phyloP scores from a whole-genome alignment of 2,113 vertebrate genomes.

The Marmota monax region DNA sequence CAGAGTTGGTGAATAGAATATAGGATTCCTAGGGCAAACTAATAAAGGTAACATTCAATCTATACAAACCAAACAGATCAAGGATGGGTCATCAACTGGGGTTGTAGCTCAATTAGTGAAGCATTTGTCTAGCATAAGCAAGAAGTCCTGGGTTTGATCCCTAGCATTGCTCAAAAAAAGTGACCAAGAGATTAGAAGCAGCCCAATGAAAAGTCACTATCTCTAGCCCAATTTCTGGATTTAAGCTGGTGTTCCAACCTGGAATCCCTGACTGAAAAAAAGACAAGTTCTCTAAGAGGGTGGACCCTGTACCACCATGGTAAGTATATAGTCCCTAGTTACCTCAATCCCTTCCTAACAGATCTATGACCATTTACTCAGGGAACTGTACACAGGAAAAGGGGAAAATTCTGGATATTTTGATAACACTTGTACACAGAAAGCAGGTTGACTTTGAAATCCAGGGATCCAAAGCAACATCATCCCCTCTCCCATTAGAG shows the following conservation, averaged over 20 bases:
- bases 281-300: not conserved
- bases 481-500: not conserved
- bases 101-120: no score
- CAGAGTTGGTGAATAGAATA: not conserved
- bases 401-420: conserved; percentile 9
- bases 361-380: not conserved
- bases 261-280: not conserved
- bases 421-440: not conserved
- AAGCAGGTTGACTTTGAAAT: not conserved
- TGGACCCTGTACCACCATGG: not conserved
- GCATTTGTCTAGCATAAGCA: no score
- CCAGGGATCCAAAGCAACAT: not conserved
- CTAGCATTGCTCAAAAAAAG: no score
- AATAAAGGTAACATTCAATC: not conserved
- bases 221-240: not conserved
- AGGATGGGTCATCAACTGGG: not conserved
- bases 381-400: not conserved
- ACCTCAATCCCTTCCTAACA: not conserved
- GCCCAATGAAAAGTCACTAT: not conserved
- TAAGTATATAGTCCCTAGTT: not conserved
- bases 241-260: not conserved
- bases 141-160: no score
- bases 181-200: not conserved
- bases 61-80: conserved; percentile 8
- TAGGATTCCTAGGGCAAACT: not conserved